Evolutionary conservation across 2,888 invertebrate species (phyloP), one percentile per base, ranked within the genome.

Genomic region (Alloscopus bannaensis): DNA sequence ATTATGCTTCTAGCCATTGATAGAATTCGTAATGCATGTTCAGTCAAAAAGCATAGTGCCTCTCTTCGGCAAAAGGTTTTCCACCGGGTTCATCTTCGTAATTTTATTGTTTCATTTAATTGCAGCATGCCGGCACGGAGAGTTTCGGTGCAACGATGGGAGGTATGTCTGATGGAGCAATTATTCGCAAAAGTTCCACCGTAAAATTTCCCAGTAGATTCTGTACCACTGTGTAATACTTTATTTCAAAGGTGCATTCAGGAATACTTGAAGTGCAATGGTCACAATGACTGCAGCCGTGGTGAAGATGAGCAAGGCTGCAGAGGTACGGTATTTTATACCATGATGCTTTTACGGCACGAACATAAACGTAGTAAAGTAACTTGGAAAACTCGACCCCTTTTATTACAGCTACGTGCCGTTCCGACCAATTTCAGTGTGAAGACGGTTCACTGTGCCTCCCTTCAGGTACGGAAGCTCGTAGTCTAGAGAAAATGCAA

Each of bases 71-170:
- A n/a, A n/a, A n/a, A n/a, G n/a, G n/a, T n/a, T n/a, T n/a, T n/a
- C n/a, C n/a, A n/a, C n/a, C n/a, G n/a, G n/a, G n/a, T 62, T 62
- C 26, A 28, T 65, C 8, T 50, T 68, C n/a, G n/a, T n/a, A n/a
- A n/a, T n/a, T n/a, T n/a, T n/a, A 42, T 22, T 47, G 16, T 29
- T 59, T 59, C 47, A 52, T 40, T 68, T 59, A 31, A 24, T 64
- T 69, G 29, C 69, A 77, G 75, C 77, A 36, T 83, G 83, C 72
- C 50, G 79, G 62, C 16, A 68, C 26, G 83, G 80, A 20, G 88
- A 91, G 85, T 88, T 90, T 83, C 87, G 87, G 47, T 91, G 91
- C 87, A 87, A 87, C 47, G 89, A 88, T 87, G 89, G 89, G 50
- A 87, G 73, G 73, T 73, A 47, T 50, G 47, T 55, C 29, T 64